Conservation (phyloP, 2,888 invertebrate genomes). For the Hemaris fuciformis region DNA sequence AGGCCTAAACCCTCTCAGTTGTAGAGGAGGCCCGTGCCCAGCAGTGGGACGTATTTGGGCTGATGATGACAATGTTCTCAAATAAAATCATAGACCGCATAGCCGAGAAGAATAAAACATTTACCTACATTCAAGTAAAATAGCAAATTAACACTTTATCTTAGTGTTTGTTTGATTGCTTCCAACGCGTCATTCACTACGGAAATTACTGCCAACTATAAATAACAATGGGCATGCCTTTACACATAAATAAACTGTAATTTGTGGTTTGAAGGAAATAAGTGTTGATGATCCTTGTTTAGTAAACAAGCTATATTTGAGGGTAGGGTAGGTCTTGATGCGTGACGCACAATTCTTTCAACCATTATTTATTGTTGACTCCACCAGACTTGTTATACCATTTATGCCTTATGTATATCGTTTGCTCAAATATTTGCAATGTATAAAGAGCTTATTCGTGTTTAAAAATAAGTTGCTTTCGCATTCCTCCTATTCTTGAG, state of each 20-base stretch:
- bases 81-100: background rate
- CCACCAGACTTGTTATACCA: background rate
- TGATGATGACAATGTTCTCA: background rate
- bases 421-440: background rate
- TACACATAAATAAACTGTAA: constrained; percentile 20
- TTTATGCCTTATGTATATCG: background rate
- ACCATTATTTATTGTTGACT: background rate
- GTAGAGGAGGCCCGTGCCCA: too few relatives aligned
- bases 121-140: background rate
- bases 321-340: background rate
- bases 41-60: too few relatives aligned
- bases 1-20: too few relatives aligned
- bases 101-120: background rate
- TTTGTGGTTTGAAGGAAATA: background rate
- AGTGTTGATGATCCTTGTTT: background rate
- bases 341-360: background rate
- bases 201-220: constrained; percentile 23
- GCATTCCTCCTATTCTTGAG: too few relatives aligned
- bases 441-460: background rate
- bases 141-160: background rate
- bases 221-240: constrained; percentile 19
- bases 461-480: background rate
- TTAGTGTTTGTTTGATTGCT: background rate
- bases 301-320: background rate
- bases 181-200: background rate